Evolutionary conservation across 2,797 vertebrate species (phyloP).

Genomic region (Geotria australis): DNA sequence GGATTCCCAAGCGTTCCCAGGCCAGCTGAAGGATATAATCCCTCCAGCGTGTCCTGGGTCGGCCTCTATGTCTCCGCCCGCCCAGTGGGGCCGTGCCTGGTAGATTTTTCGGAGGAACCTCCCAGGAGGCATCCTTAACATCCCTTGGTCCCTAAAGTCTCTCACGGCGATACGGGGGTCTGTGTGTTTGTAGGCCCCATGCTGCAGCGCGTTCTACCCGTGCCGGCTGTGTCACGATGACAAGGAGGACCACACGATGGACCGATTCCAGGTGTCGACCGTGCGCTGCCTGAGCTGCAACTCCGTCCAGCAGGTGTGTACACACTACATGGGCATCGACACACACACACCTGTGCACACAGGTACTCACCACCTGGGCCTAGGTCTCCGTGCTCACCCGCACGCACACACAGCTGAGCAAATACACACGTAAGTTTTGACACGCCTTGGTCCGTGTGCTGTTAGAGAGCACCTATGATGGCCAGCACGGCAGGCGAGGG

Average conservation of each 20-base stretch:
- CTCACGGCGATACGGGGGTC: no score
- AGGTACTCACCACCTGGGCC: background rate
- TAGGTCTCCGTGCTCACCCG: no score
- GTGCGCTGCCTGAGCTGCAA: conserved; percentile 42
- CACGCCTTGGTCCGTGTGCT: background rate
- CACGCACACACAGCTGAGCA: background rate
- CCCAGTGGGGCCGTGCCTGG: no score
- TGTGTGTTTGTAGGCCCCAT: conserved; percentile 29
- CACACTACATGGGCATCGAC: background rate
- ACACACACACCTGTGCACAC: background rate
- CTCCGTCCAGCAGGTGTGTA: conserved; percentile 31
- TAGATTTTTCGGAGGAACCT: no score
- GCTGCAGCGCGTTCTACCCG: conserved; percentile 57
- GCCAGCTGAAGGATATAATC: no score
- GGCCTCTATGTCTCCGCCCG: no score
- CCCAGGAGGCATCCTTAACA: no score
- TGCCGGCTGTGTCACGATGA: conserved; percentile 68
- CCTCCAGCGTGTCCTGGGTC: no score
- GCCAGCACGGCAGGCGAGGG: no score
- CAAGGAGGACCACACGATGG: conserved; percentile 40
- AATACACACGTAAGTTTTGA: background rate
- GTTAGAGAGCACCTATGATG: no score
- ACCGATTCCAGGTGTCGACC: conserved; percentile 50
- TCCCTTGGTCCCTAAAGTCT: no score
- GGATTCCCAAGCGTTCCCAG: no score